These are phyloP conservation scores for Poecilia gillii DNA, from an alignment of 2,797 vertebrate genomes.

Conservation along the genomic window DNA sequence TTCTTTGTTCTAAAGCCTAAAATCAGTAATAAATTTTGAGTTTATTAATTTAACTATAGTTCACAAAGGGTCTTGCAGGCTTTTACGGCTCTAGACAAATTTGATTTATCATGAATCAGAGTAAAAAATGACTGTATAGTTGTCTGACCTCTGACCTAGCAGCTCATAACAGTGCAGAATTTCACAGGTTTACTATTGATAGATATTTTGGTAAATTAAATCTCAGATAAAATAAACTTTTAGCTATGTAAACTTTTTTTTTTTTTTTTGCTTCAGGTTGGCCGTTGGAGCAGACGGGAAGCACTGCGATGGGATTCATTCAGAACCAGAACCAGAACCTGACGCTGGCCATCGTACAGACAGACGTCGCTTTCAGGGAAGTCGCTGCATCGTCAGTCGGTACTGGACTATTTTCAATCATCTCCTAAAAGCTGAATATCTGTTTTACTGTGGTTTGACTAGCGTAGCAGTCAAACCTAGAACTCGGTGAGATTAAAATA, in stretches of 20 bases:
- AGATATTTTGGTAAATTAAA: background rate
- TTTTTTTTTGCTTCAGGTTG: slow-evolving; percentile 1
- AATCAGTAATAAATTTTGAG: background rate
- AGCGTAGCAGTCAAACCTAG: background rate
- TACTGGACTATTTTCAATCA: slow-evolving; percentile 25
- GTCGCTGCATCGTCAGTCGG: slow-evolving; percentile 38
- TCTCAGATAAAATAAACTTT: background rate
- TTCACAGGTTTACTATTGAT: background rate
- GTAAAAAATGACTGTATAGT: too few species aligned
- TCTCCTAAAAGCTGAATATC: background rate
- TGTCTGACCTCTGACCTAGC: background rate
- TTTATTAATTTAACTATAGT: background rate
- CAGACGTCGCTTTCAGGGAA: slow-evolving; percentile 50
- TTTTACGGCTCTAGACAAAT: background rate
- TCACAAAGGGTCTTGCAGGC: background rate
- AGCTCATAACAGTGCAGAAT: background rate
- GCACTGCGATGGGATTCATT: slow-evolving; percentile 54
- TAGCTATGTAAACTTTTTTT: background rate
- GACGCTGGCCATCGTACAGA: slow-evolving; percentile 36
- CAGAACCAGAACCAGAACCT: slow-evolving; percentile 66
- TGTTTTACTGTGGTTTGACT: background rate
- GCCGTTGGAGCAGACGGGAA: background rate
- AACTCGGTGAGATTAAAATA: background rate
- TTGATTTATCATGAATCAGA: background rate
- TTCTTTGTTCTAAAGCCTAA: background rate